phyloP scores from a whole-genome alignment of 2,888 invertebrate species.

The Notodonta dromedarius region DNA sequence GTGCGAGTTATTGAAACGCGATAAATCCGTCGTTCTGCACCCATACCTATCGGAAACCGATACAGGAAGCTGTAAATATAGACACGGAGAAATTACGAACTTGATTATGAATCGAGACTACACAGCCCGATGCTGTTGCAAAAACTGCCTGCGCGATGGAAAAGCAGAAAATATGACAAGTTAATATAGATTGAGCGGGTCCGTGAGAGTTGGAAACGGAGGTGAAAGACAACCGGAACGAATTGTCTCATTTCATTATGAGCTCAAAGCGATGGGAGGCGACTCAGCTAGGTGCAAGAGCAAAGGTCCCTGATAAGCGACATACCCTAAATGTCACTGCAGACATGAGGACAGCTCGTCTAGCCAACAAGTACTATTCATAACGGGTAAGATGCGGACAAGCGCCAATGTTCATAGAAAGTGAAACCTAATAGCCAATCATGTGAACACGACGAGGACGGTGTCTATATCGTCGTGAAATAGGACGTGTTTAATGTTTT shows the following conservation, averaged over 20 bases:
- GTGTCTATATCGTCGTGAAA: conserved; percentile 23
- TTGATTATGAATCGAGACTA: conserved; percentile 57
- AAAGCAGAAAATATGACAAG: conserved; percentile 75
- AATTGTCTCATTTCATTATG: conserved; percentile 63
- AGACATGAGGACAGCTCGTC: conserved; percentile 36
- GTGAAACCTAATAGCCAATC: conserved; percentile 54
- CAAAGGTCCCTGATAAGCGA: conserved; percentile 54
- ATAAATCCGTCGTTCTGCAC: conserved; percentile 55
- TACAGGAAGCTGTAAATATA: conserved; percentile 54
- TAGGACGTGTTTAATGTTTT: conserved; percentile 27
- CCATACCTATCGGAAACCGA: conserved; percentile 47
- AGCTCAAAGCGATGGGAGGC: conserved; percentile 51
- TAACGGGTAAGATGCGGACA: conserved; percentile 36
- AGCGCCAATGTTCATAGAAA: conserved; percentile 56
- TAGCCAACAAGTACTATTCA: conserved; percentile 41
- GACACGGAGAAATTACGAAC: conserved; percentile 54
- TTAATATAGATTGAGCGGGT: conserved; percentile 72
- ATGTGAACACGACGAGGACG: conserved; percentile 36
- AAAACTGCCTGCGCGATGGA: conserved; percentile 56
- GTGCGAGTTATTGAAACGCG: conserved; percentile 60
- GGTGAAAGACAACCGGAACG: conserved; percentile 71
- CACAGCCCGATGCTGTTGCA: conserved; percentile 41
- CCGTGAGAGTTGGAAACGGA: conserved; percentile 65
- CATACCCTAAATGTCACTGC: conserved; percentile 48
- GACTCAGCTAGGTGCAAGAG: conserved; percentile 39